Evolutionary conservation across 2,797 vertebrate genomes (phyloP), one percentile per base, ranked within the genome.

Genomic region (Rhinichthys osculus): DNA sequence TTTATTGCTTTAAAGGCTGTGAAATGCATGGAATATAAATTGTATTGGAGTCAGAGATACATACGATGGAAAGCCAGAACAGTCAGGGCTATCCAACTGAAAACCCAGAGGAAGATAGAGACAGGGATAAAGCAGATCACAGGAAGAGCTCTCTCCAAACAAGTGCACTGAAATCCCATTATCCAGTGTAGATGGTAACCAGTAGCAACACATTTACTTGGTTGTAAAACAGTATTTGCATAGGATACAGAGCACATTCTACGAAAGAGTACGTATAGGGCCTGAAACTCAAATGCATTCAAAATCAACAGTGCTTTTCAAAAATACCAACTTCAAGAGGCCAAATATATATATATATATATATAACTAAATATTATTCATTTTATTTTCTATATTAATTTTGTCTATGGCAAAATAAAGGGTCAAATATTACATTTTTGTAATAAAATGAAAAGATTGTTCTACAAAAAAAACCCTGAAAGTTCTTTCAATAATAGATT

Each of bases 21-120:
- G 74, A 85, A 57, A 88, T 73, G 74, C 80, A 57, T 88, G 84
- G 83, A 85, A 85, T 79, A 81, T 33, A 78, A 70, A 54, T 57
- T 64, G 47, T 85, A 40, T 47, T 85, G n/a, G 82, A 72, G 67
- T 83, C 83, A 85, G 52, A 70, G 23, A 77, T 87, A 52, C 78
- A 78, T 54, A 85, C 6, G 50, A 62, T 14, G 42, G 19, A 82
- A 77, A 80, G 72, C 79, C 57, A 57, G 57, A 72, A 66, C 81
- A 73, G 74, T 57, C 80, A 85, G 74, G 40, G 27, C 57, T 82
- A 83, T 83, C 86, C 81, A 77, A 80, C 57, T 70, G 69, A 85
- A 73, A 82, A 77, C 47, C 78, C 33, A 50, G 40, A 72, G 57
- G 84, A 69, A 84, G 76, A 84, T 84, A 52, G 14, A 83, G 59